Conservation (phyloP, 2,113 vertebrate species). For the Lycaon pictus region DNA sequence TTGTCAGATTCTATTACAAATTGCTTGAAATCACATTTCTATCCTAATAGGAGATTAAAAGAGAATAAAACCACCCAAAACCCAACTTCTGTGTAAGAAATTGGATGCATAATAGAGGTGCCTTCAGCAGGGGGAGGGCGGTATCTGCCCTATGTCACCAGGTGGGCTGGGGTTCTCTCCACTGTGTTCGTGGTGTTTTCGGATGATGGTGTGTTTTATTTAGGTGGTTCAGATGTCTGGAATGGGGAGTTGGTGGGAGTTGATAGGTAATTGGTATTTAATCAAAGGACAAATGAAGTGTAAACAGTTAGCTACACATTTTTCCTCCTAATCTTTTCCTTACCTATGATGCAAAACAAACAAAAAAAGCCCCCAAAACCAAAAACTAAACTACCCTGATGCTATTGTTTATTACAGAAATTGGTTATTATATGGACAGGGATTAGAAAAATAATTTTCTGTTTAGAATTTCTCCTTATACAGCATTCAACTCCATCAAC, state of each 20-base stretch:
- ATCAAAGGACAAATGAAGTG: background rate
- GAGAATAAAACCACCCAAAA: accelerated
- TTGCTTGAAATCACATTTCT: background rate
- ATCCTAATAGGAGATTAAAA: background rate
- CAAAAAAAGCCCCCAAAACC: background rate
- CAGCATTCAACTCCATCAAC: too few relatives aligned
- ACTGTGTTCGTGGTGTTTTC: background rate
- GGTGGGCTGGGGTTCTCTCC: too few relatives aligned
- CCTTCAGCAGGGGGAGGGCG: accelerated
- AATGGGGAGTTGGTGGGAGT: background rate
- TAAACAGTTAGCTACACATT: background rate
- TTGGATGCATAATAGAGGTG: accelerated
- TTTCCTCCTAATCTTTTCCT: background rate
- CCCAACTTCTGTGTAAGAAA: background rate
- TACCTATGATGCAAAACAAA: background rate
- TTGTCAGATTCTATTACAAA: background rate
- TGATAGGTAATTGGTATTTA: background rate
- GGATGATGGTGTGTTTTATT: background rate
- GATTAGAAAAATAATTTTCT: background rate
- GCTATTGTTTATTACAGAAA: background rate
- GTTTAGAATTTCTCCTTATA: background rate
- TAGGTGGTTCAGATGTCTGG: background rate
- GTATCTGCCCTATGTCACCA: accelerated
- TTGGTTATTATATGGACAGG: background rate
- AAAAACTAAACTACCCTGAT: background rate